These are phyloP conservation scores for Tuta absoluta DNA, from an alignment of 2,888 invertebrate genomes.

Conservation along the genomic window DNA sequence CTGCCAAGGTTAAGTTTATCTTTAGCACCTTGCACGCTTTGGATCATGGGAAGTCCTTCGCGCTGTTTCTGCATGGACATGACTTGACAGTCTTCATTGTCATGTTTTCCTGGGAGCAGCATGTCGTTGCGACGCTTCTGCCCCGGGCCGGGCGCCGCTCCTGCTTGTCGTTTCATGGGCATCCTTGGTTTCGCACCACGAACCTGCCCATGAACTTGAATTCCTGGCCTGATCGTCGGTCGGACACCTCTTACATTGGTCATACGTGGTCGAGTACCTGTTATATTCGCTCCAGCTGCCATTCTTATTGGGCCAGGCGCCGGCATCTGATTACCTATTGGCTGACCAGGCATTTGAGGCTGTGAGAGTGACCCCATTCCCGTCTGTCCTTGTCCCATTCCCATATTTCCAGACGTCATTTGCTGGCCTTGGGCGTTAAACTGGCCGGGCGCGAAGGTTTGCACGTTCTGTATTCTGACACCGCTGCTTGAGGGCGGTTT, in stretches of 20 bases:
- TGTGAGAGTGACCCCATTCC: conserved; percentile 22
- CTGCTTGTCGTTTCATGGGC: conserved; percentile 68
- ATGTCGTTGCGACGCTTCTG: conserved; percentile 82
- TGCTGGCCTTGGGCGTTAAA: conserved; percentile 47
- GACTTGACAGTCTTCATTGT: conserved; percentile 88
- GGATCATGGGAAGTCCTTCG: conserved; percentile 87
- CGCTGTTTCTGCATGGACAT: conserved; percentile 88
- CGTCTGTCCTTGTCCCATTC: neutral
- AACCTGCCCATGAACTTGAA: conserved; percentile 70
- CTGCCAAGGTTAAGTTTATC: conserved; percentile 86
- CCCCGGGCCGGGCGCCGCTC: conserved; percentile 48
- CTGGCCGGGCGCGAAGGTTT: conserved; percentile 68
- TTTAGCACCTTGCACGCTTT: conserved; percentile 85
- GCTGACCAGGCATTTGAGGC: conserved; percentile 38
- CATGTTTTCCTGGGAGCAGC: conserved; percentile 85
- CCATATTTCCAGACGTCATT: conserved; percentile 42
- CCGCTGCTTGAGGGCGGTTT: conserved; percentile 54
- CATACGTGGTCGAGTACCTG: conserved; percentile 63
- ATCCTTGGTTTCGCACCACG: conserved; percentile 63
- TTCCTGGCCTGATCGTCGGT: conserved; percentile 65
- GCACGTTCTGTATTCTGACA: conserved; percentile 70
- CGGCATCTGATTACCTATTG: conserved; percentile 50
- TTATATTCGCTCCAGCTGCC: conserved; percentile 61
- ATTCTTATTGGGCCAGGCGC: conserved; percentile 65
- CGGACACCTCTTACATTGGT: conserved; percentile 57